These are phyloP conservation scores for Taeniopygia guttata DNA, from an alignment of 2,797 vertebrate genomes.

Conservation along the genomic window DNA sequence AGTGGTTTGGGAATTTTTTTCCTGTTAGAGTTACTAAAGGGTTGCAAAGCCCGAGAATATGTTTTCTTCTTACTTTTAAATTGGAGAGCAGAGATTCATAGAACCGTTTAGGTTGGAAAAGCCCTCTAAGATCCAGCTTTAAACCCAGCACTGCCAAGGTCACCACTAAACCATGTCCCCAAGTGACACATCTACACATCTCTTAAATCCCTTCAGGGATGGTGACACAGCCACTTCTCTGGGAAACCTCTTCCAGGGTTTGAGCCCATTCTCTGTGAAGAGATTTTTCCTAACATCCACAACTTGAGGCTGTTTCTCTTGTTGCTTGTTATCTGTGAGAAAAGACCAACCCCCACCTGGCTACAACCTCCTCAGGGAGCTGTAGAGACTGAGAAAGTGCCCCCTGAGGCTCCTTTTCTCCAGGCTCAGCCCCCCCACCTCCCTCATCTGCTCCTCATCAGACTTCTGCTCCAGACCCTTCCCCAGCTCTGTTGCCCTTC, in stretches of 20 bases:
- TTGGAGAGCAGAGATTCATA: background rate
- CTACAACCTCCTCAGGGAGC: background rate
- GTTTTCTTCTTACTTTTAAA: background rate
- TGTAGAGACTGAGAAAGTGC: background rate
- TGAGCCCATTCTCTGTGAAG: background rate
- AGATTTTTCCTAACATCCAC: background rate
- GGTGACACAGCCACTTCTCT: background rate
- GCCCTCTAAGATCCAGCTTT: background rate
- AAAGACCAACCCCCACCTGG: fast-evolving
- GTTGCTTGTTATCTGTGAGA: background rate
- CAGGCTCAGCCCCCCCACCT: background rate
- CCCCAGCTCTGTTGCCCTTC: background rate
- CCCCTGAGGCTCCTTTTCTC: background rate
- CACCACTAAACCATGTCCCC: background rate
- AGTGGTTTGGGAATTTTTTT: background rate
- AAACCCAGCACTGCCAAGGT: background rate
- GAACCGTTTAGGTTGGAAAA: background rate
- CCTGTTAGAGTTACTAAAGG: background rate
- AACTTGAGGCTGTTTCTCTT: background rate
- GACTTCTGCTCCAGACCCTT: background rate
- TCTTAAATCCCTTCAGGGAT: background rate
- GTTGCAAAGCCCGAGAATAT: background rate
- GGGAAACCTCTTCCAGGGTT: background rate
- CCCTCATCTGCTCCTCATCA: background rate
- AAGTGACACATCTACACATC: background rate